Conservation (phyloP, 1,140 invertebrate genomes). For the Drosophila malerkotliana region DNA sequence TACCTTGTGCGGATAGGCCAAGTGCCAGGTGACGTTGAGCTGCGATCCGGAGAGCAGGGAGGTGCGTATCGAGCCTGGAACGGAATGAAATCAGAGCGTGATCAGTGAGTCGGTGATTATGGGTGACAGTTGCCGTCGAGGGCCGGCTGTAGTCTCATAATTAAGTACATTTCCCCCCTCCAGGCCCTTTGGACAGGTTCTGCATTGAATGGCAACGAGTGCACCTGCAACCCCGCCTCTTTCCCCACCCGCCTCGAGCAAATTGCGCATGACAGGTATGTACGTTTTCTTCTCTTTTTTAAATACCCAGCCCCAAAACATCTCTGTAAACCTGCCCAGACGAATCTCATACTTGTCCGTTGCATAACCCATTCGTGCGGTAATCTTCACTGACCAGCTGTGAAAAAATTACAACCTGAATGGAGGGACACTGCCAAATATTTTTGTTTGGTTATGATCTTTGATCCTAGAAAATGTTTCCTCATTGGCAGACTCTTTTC, state of each 20-base stretch:
- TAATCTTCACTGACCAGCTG: slow-evolving; percentile 71
- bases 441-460: neutral
- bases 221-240: slow-evolving; percentile 49
- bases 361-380: slow-evolving; percentile 64
- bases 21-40: slow-evolving; percentile 96
- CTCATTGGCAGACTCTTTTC: slow-evolving; percentile 5
- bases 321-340: slow-evolving; percentile 36
- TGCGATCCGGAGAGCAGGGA: slow-evolving; percentile 91
- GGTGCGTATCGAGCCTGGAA: slow-evolving; percentile 91
- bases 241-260: slow-evolving; percentile 12
- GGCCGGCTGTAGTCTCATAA: slow-evolving; percentile 27
- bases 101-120: slow-evolving; percentile 40
- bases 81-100: slow-evolving; percentile 31
- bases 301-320: slow-evolving; percentile 34
- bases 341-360: slow-evolving; percentile 62
- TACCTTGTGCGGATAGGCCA: slow-evolving; percentile 96
- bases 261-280: slow-evolving; percentile 47
- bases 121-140: slow-evolving; percentile 30
- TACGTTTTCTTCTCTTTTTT: neutral
- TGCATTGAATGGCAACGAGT: slow-evolving; percentile 46
- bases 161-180: slow-evolving; percentile 28
- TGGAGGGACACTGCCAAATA: slow-evolving; percentile 14
- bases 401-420: slow-evolving; percentile 48
- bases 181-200: slow-evolving; percentile 44
- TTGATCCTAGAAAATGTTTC: neutral